Base-by-base conservation (phyloP, 2,888 invertebrate genomes). In the Nomada lathburiana region DNA sequence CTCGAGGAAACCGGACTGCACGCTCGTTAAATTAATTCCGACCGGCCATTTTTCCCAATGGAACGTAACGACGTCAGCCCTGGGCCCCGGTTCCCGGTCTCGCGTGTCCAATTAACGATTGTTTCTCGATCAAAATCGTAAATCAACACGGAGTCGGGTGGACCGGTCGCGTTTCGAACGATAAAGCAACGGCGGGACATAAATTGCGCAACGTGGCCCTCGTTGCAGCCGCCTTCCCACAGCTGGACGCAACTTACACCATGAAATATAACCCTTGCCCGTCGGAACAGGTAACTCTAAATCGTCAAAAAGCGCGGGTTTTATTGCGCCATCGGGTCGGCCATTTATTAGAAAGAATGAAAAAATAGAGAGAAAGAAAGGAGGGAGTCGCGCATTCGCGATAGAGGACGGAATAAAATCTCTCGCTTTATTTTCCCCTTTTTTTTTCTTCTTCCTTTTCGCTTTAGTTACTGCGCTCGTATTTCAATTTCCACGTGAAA, bases 121-220 rank as follows among this genome's bases (percentile, higher is more conserved):
- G 69, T 70, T 81, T 79, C 50, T 69, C 73, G 81, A 78, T 79
- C 73, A 65, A 69, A 74, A 74, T 79, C 79, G 55, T 81, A 81
- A 79, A 81, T 80, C 80, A 80, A 63, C 23, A 42, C 18, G 10
- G 47, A 13, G 44, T 20, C 44, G 52, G 57, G 57, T 44, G 77
- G 26, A 20, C 23, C 63, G 60, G 50, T 68, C 74, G 52, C 72
- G 60, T 76, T 69, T 55, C 69, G 50, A 44, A 36, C 76, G 76
- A 76, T 82, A 82, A 80, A 80, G 44, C 53, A 55, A 42, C 75
- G 23, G 59, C 64, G 18, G 60, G 55, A 62, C 60, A 76, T 83
- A 80, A 83, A 83, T 83, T 83, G 76, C 47, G 47, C 76, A 73
- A 74, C 76, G 70, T 62, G 80, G 72, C 80, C 82, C 76, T 83